Evolutionary conservation across 1,140 invertebrate genomes (phyloP), one percentile per base, ranked within the genome.

Genomic region (Trypoxylus dichotomus): DNA sequence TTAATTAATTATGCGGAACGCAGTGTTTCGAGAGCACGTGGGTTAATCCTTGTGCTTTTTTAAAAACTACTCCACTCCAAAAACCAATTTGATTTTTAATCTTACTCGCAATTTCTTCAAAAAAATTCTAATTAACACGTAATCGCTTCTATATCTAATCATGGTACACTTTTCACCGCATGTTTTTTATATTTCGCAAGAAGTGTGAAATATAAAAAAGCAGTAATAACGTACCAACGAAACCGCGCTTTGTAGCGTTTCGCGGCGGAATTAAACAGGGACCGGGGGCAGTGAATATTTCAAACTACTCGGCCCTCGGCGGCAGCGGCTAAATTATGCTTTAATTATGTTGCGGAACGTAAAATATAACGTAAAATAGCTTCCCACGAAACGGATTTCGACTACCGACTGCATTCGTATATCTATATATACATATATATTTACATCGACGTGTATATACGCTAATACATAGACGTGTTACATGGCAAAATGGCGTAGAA

Each of bases 351-450:
- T 74, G 72, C 72, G 72, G 72, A 42, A 74, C 72, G 11, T 42
- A 74, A 74, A 74, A 74, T 74, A 74, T 27, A 74, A 74, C 72
- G n/a, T 21, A 74, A 74, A 74, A 74, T 74, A 74, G 72, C 72
- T 43, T 68, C 72, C 37, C 19, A 41, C 29, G 72, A 42, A 74
- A 74, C 37, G 72, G 41, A 74, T 41, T 74, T 74, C 60, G 27
- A 68, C 60, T 68, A 24, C 60, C n/a, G 21, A 21, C 47, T 5
- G 47, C 47, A 13, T n/a, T n/a, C 15, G 21, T 58, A 68, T 68
- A 29, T 25, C 6, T 68, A 29, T 68, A 63, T 68, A 11, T 27
- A 68, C 24, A 5, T 68, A 29, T 37, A 37, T 37, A 37, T 37
- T 7, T 37, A 37, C 32, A 37, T 7, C 10, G 32, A 7, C 10